phyloP scores from a whole-genome alignment of 2,888 invertebrate species.

The Geotrupes spiniger region DNA sequence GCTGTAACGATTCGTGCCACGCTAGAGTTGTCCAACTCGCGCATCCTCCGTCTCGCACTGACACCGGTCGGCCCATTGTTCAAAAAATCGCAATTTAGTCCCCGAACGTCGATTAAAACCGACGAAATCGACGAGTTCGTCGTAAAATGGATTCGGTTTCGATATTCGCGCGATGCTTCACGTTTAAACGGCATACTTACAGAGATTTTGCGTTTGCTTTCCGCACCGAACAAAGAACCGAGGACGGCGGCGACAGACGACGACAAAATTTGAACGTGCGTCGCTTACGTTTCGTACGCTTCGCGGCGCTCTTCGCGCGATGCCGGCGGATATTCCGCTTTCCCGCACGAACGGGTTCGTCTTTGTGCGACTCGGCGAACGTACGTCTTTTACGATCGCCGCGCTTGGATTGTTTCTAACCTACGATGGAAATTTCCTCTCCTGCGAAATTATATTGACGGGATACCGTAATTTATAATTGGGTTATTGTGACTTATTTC shows the following conservation, averaged over 20 bases:
- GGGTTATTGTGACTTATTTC: no score
- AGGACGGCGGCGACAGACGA: conserved; percentile 12
- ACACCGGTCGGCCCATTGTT: conserved; percentile 13
- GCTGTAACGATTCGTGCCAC: conserved; percentile 44
- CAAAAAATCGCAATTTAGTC: neutral
- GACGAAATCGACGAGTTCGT: neutral
- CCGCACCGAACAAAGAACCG: conserved; percentile 17
- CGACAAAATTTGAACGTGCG: conserved; percentile 6
- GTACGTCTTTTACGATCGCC: no score
- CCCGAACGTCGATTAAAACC: neutral
- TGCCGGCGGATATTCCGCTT: no score
- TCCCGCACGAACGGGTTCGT: no score
- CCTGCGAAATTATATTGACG: no score
- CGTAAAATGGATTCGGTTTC: neutral
- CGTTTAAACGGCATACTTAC: conserved; percentile 12
- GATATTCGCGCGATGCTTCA: neutral
- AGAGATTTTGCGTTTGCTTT: conserved; percentile 12
- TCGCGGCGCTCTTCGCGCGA: no score
- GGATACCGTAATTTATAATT: no score
- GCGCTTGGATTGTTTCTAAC: no score
- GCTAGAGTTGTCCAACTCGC: conserved; percentile 6
- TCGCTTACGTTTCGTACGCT: no score
- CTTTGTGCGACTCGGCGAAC: no score
- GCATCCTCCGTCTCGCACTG: conserved; percentile 6
- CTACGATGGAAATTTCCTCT: no score